These are phyloP conservation scores for Kradibia gibbosae DNA, from an alignment of 1,140 invertebrate species.

Conservation along the genomic window DNA sequence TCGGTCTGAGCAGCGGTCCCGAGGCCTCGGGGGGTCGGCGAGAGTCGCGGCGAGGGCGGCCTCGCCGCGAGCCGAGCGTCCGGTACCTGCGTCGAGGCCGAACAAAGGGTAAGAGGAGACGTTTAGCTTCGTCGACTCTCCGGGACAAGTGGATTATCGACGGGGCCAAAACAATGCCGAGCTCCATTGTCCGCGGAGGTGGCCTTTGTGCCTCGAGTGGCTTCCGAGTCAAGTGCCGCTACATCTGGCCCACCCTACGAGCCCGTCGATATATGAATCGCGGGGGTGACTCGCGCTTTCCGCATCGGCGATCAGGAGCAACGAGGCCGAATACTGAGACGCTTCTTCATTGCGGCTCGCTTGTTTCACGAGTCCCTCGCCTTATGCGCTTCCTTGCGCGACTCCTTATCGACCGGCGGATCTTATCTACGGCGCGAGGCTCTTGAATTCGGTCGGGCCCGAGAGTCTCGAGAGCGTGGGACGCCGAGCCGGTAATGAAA, in stretches of 20 bases:
- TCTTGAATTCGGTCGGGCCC: not conserved
- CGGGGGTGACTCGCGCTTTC: not conserved
- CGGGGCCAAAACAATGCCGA: constrained; percentile 19
- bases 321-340: too few relatives aligned
- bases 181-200: not conserved
- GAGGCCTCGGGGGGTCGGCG: not conserved
- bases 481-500: not conserved
- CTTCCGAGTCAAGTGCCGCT: constrained; percentile 32
- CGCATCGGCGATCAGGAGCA: not conserved
- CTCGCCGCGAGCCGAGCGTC: not conserved
- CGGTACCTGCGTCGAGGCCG: constrained; percentile 9
- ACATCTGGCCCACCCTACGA: not conserved
- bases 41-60: constrained; percentile 1
- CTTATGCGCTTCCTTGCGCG: not conserved
- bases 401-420: constrained; percentile 13
- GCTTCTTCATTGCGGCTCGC: too few relatives aligned
- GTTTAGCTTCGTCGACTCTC: constrained; percentile 22
- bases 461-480: constrained; percentile 5
- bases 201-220: constrained; percentile 9
- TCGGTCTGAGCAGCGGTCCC: too few relatives aligned
- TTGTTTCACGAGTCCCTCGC: too few relatives aligned
- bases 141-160: constrained; percentile 24
- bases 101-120: not conserved
- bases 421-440: not conserved
- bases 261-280: not conserved